Base-by-base conservation (phyloP, 2,113 vertebrate genomes). In the Gymnorhina tibicen region DNA sequence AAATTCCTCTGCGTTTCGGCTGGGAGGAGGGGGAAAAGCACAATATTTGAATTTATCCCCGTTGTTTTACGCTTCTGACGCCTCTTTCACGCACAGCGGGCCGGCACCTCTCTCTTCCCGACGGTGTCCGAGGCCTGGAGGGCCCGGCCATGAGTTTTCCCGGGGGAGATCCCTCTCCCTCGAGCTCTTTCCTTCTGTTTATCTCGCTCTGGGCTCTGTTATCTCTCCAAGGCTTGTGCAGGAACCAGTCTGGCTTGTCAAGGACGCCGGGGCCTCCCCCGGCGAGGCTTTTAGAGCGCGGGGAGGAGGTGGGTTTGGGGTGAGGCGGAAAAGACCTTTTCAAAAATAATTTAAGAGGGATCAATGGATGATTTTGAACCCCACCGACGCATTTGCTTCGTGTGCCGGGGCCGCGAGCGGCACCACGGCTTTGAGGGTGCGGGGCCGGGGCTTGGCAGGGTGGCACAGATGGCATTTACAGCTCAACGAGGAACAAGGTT, bases 401-500 rank as follows among this genome's bases (percentile, higher is more conserved):
- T 11, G 24, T 67, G 60, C n/a, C 13, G 0, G 60, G 4, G 49
- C 60, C 23, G 3, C 10, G 41, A 2, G 26, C 58, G 87, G 8
- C 80, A 4, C 3, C 4, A 56, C 33, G 32, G 6, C 68, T 62
- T 5, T 8, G 30, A 64, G 96, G 89, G 3, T 76, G 4, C 24
- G 37, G 72, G 46, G 76, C 93, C 75, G 28, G 78, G 78, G 20
- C 73, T 78, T n/a, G 93, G 87, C 91, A 16, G 12, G 49, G 53
- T 4, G 26, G 82, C 67, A 23, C 94, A 91, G 91, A 21, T 87
- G 73, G 76, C 90, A 95, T 94, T 95, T 92, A 95, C 86, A 93
- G 80, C 81, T 96, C 67, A 89, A 91, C 73, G 9, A 82, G 87
- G 95, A 85, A 20, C 92, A 69, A 82, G 91, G 84, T 93, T 96